phyloP scores from a whole-genome alignment of 2,113 vertebrate species.

The Antigone vipio region DNA sequence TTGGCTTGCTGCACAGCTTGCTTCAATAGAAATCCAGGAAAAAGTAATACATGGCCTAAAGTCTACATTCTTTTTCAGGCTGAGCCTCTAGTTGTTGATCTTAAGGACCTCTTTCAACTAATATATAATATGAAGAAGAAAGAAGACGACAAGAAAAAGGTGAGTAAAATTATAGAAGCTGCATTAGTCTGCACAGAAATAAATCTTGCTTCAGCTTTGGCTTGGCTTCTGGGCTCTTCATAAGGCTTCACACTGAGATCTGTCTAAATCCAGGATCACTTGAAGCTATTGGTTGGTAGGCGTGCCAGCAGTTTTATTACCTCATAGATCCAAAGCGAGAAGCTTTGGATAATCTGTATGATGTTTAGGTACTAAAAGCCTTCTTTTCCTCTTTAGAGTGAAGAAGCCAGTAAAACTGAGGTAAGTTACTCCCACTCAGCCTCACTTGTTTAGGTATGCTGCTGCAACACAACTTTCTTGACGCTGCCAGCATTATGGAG shows the following conservation, averaged over 20 bases:
- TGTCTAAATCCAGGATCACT: not conserved
- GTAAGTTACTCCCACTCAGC: constrained; percentile 37
- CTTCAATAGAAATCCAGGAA: not conserved
- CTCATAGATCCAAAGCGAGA: not conserved
- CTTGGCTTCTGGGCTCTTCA: not conserved
- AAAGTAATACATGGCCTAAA: not conserved
- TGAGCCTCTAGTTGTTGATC: constrained; percentile 90
- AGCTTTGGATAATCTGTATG: not conserved
- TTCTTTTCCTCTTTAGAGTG: constrained; percentile 56
- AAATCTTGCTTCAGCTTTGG: not conserved
- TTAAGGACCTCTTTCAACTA: constrained; percentile 96
- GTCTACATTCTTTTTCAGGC: constrained; percentile 74
- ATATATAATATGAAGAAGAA: constrained; percentile 94
- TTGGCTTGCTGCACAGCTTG: not conserved
- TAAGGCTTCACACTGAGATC: not conserved
- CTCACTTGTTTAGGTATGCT: not conserved
- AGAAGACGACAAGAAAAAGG: constrained; percentile 83
- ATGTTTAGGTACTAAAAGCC: not conserved
- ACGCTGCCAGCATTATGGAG: not conserved
- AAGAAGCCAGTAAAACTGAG: constrained; percentile 69
- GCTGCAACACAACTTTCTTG: not conserved
- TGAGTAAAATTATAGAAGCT: not conserved
- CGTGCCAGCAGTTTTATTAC: not conserved
- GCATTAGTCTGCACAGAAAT: not conserved
- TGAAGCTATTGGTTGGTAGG: not conserved